phyloP scores from a whole-genome alignment of 2,888 invertebrate genomes.

The Tiliacea citrago region DNA sequence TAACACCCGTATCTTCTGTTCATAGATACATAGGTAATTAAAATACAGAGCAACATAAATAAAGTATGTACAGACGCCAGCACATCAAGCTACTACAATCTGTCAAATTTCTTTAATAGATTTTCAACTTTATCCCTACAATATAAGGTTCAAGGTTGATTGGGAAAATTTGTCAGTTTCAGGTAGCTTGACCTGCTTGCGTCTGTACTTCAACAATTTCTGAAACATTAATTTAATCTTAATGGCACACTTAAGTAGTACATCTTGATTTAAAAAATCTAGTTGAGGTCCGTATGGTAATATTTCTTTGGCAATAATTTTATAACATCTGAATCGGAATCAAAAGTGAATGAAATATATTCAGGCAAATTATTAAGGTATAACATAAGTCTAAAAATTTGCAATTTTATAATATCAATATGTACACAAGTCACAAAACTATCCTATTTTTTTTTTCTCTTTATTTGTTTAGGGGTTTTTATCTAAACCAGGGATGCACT shows the following conservation, averaged over 20 bases:
- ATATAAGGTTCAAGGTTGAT: too few relatives aligned
- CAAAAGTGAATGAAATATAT: not conserved
- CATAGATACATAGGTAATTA: not conserved
- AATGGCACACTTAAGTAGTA: not conserved
- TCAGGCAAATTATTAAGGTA: not conserved
- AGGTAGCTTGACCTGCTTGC: too few relatives aligned
- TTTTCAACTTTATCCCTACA: too few relatives aligned
- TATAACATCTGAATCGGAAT: not conserved
- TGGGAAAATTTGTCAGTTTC: too few relatives aligned
- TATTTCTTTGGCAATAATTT: conserved; percentile 3
- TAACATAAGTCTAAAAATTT: not conserved
- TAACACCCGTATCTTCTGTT: conserved; percentile 3
- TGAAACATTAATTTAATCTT: not conserved
- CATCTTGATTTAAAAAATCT: not conserved
- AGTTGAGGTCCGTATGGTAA: not conserved
- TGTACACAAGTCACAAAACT: not conserved
- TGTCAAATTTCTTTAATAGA: too few relatives aligned
- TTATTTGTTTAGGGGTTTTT: too few relatives aligned
- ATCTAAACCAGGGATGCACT: too few relatives aligned
- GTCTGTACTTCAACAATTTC: too few relatives aligned
- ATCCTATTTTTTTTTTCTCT: too few relatives aligned
- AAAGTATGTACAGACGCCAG: not conserved
- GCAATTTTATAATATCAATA: not conserved
- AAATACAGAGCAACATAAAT: conserved; percentile 5
- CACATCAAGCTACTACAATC: too few relatives aligned